These are phyloP conservation scores for Scomberomorus guttatus DNA, from an alignment of 2,797 vertebrate genomes.

Conservation along the genomic window DNA sequence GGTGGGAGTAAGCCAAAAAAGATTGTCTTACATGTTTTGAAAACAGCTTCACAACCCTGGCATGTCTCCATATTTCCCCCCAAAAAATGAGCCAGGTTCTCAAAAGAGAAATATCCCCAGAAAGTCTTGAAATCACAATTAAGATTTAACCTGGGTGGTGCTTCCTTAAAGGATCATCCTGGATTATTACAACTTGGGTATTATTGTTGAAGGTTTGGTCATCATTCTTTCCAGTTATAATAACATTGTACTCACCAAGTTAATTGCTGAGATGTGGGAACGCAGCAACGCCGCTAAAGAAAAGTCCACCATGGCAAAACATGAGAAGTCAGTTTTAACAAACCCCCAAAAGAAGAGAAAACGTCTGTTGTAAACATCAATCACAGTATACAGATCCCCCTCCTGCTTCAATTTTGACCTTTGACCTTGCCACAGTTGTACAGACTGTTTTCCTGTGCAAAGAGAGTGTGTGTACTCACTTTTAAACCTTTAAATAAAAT, in stretches of 20 bases:
- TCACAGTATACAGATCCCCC: background rate
- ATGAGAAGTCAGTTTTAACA: background rate
- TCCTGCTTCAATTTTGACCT: conserved; percentile 13
- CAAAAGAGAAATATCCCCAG: conserved; percentile 51
- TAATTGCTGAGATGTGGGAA: conserved; percentile 9
- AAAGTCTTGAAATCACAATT: conserved; percentile 37
- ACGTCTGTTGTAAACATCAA: background rate
- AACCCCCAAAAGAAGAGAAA: conserved; percentile 8
- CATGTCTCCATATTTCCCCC: conserved; percentile 19
- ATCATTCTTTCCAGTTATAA: conserved; percentile 20
- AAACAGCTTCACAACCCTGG: conserved; percentile 7
- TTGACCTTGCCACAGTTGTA: background rate
- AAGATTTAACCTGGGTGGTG: background rate
- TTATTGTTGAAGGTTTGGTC: background rate
- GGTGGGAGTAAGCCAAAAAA: conserved; percentile 9
- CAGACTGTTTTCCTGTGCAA: background rate
- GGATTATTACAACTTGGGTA: conserved; percentile 5
- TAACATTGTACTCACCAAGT: background rate
- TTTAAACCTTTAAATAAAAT: background rate
- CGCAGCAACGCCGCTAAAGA: background rate
- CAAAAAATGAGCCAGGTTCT: conserved; percentile 25
- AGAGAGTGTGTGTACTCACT: too few species aligned
- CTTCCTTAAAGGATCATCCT: conserved; percentile 18
- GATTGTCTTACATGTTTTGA: conserved; percentile 59
- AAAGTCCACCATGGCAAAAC: background rate